Evolutionary conservation across 2,113 vertebrate species (phyloP).

Genomic region (Columba janthina): DNA sequence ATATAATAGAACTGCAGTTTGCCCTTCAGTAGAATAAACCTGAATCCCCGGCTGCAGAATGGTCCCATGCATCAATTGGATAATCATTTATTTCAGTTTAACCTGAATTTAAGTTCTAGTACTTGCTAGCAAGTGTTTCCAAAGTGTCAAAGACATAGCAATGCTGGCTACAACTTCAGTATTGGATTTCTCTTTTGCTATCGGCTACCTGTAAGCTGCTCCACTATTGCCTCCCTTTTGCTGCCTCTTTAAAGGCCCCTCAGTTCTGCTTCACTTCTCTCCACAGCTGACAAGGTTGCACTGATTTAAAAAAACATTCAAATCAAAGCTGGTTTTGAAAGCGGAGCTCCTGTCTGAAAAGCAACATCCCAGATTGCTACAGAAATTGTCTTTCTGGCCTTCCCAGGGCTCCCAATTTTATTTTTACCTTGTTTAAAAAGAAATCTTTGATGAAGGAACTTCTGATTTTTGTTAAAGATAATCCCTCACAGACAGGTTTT

Average conservation of each 20-base stretch:
- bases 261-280: not conserved
- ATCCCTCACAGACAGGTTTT: not conserved
- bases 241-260: not conserved
- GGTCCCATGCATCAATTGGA: not conserved
- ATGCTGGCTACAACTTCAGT: not conserved
- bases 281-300: not conserved
- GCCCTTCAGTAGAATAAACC: not conserved
- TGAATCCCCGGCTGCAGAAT: not conserved
- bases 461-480: not conserved
- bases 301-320: not conserved
- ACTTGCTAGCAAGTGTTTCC: not conserved
- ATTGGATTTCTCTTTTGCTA: not conserved
- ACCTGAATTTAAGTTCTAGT: not conserved
- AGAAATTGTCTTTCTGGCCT: not conserved
- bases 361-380: accelerated
- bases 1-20: not conserved
- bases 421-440: not conserved
- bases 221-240: not conserved
- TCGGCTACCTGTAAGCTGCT: not conserved
- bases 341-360: not conserved
- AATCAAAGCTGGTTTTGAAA: not conserved
- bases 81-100: not conserved
- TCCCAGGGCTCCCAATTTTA: not conserved
- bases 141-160: not conserved
- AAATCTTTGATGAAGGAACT: not conserved